Conservation (phyloP, 2,113 vertebrate species). For the Caloenas nicobarica region DNA sequence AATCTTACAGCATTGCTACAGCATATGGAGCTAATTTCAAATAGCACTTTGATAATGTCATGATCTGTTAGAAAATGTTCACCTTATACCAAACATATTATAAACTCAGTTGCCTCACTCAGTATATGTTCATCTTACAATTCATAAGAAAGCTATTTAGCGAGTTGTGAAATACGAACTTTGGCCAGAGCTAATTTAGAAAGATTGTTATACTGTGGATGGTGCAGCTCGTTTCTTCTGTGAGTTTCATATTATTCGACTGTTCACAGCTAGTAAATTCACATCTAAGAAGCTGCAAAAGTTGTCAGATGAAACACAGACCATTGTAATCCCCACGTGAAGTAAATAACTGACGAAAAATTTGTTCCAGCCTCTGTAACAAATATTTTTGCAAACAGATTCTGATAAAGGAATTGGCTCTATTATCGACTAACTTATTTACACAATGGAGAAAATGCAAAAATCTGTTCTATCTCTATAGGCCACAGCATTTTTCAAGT, state of each 20-base stretch:
- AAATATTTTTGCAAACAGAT: constrained; percentile 38
- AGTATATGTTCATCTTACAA: constrained; percentile 33
- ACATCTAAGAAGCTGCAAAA: constrained; percentile 56
- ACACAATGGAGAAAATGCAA: constrained; percentile 1
- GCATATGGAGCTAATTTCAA: constrained; percentile 69
- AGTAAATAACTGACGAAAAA: constrained; percentile 43
- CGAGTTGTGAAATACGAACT: constrained; percentile 52
- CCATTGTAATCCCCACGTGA: neutral
- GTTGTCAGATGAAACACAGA: constrained; percentile 45
- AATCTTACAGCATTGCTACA: constrained; percentile 27
- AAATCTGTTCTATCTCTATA: neutral
- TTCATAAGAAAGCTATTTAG: constrained; percentile 61
- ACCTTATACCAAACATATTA: constrained; percentile 48
- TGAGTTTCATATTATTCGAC: constrained; percentile 32
- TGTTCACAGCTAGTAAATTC: constrained; percentile 67
- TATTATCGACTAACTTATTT: constrained; percentile 12
- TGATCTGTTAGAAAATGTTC: constrained; percentile 59
- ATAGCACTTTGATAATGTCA: constrained; percentile 67
- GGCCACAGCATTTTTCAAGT: neutral
- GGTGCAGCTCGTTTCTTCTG: constrained; percentile 40
- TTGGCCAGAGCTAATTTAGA: constrained; percentile 48
- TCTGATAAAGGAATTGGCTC: constrained; percentile 26
- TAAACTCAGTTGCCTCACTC: constrained; percentile 43
- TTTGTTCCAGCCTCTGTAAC: neutral
- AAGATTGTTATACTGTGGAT: neutral